Evolutionary conservation across 2,797 vertebrate species (phyloP), one percentile per base, ranked within the genome.

Genomic region (Sebastes cheni): DNA sequence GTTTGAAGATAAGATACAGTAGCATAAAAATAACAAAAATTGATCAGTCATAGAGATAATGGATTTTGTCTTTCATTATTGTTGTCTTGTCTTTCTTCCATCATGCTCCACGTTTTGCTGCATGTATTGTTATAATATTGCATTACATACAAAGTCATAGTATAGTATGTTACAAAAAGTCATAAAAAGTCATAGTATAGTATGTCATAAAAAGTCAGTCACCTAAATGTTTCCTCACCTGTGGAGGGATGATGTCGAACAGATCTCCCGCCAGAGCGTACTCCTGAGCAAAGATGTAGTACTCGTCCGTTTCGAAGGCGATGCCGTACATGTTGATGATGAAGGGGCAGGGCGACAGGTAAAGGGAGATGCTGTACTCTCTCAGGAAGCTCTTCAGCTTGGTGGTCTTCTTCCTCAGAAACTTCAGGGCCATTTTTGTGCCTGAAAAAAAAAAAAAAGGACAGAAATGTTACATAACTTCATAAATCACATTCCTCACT

Each of bases 311-410:
- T 68, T 96, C 94, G 30, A 96, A 96, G 84, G 95, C 94, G 20
- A 96, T 96, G 80, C 95, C 95, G n/a, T 93, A 94, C 95, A 96
- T 96, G 92, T 94, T 95, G 89, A 96, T 96, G 90, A 96, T 95
- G 91, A 95, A 96, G 7, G 95, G 95, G 52, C 95, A 96, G 30
- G 95, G 93, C 4, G 95, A 96, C 83, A 96, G 92, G 86, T 95
- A 97, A 3, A 96, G 95, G 1, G 96, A 96, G 78, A 95, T 86
- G 92, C 95, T 96, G 89, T 96, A 96, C 88, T 96, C 96, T 25
- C 95, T 81, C 69, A 97, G 91, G 83, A 96, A 97, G 71, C 94
- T 96, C 91, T 94, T 95, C 88, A 96, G 93, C 84, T 97, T 96
- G 27, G 96, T 96, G 7, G 93, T 96, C 88, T 95, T 96, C 91